phyloP scores from a whole-genome alignment of 2,888 invertebrate genomes.

The Drymonia ruficornis region DNA sequence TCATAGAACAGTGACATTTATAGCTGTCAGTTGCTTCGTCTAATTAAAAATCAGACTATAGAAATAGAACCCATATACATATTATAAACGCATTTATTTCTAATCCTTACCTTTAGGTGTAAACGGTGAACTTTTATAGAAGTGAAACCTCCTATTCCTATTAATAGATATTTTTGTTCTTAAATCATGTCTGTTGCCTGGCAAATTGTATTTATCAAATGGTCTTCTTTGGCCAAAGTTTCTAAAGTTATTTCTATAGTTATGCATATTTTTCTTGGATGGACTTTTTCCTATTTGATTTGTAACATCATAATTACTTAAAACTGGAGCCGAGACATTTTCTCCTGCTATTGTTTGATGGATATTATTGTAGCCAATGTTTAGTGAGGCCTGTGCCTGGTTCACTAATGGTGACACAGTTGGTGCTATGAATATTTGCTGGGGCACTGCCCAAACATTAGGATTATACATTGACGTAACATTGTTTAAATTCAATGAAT shows the following conservation, averaged over 20 bases:
- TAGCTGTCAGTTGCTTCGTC: too few species aligned
- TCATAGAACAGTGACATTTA: too few species aligned
- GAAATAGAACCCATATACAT: slow-evolving; percentile 9
- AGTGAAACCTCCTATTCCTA: slow-evolving; percentile 29
- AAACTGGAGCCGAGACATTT: background rate
- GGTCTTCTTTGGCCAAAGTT: slow-evolving; percentile 7
- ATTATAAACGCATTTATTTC: too few species aligned
- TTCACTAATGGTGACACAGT: slow-evolving; percentile 24
- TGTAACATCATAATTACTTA: slow-evolving; percentile 11
- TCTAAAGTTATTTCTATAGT: background rate
- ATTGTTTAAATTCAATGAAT: slow-evolving; percentile 18
- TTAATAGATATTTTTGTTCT: slow-evolving; percentile 40
- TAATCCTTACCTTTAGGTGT: slow-evolving; percentile 24
- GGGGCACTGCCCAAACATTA: slow-evolving; percentile 40
- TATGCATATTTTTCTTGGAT: background rate
- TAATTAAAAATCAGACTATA: too few species aligned
- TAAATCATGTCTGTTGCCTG: slow-evolving; percentile 36
- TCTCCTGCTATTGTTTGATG: slow-evolving; percentile 8
- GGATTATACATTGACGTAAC: slow-evolving; percentile 29
- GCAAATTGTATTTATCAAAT: background rate
- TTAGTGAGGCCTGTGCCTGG: slow-evolving; percentile 22
- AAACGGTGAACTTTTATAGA: slow-evolving; percentile 16
- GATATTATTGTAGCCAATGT: slow-evolving; percentile 14
- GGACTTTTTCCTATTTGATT: background rate
- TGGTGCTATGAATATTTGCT: slow-evolving; percentile 25